A percentile compares a stretch with the other conserved stretches of the same genome.
Conservation (phyloP, 2,113 vertebrate species). For the Rhinichthys klamathensis region DNA sequence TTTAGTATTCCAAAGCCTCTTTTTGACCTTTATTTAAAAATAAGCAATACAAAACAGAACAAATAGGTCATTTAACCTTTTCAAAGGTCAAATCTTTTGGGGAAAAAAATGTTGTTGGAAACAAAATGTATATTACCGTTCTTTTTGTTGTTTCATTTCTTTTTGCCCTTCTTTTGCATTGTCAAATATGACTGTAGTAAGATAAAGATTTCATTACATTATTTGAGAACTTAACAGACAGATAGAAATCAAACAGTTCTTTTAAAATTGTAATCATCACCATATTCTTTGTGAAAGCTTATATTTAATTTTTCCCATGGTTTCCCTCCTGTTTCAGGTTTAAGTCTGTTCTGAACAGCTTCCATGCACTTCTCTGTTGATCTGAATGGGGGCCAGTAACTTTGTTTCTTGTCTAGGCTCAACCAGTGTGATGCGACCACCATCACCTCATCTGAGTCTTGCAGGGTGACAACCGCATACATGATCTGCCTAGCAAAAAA, state of each 20-base stretch:
- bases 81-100: background rate
- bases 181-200: background rate
- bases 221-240: background rate
- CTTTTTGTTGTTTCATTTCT: background rate
- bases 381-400: constrained; percentile 14
- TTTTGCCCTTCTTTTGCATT: background rate
- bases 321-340: background rate
- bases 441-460: background rate
- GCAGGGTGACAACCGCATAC: constrained; percentile 5
- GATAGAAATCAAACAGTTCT: background rate
- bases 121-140: background rate
- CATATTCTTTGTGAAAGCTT: background rate
- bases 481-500: background rate
- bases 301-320: background rate
- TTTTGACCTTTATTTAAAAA: background rate
- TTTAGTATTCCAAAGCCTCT: background rate
- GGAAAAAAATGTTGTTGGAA: background rate
- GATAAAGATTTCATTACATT: background rate
- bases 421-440: background rate
- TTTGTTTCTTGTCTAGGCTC: background rate
- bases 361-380: background rate
- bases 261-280: background rate
- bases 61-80: background rate
- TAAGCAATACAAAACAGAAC: background rate
- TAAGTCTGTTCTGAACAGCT: constrained; percentile 1